Conservation (phyloP, 2,113 vertebrate genomes). For the Echinops telfairi region DNA sequence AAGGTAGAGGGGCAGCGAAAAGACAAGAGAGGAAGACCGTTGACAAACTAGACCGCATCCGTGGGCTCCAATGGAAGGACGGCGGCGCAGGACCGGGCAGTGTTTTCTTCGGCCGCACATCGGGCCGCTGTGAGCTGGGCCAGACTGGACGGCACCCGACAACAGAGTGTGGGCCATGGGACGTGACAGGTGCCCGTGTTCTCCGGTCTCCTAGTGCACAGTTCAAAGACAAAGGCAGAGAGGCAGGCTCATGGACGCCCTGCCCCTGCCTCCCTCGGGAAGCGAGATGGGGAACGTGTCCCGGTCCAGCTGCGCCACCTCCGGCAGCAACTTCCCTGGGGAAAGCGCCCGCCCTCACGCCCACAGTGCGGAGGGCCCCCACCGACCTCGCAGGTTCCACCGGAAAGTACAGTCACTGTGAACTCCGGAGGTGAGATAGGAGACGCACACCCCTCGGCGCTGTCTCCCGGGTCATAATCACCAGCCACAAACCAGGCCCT, state of each 20-base stretch:
- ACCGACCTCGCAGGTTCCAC: constrained; percentile 7
- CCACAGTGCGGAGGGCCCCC: background rate
- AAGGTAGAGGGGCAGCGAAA: too few species aligned
- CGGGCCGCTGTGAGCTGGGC: too few species aligned
- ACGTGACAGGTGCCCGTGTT: too few species aligned
- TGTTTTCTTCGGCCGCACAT: too few species aligned
- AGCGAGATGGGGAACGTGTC: background rate
- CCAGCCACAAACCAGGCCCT: background rate
- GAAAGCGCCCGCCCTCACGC: background rate
- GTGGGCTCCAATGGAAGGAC: too few species aligned
- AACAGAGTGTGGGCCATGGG: too few species aligned
- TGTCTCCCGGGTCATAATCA: background rate
- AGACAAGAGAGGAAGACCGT: too few species aligned
- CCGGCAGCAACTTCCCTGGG: background rate
- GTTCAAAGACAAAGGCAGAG: background rate
- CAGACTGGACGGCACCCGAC: too few species aligned
- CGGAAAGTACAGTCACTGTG: background rate
- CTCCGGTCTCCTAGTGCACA: background rate
- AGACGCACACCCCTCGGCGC: background rate
- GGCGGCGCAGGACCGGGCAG: too few species aligned
- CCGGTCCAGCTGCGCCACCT: background rate
- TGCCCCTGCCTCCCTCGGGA: accelerated
- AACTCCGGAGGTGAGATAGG: background rate
- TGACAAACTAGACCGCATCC: too few species aligned
- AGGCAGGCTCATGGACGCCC: background rate